phyloP scores from a whole-genome alignment of 2,888 invertebrate species.

The Agriotes lineatus region DNA sequence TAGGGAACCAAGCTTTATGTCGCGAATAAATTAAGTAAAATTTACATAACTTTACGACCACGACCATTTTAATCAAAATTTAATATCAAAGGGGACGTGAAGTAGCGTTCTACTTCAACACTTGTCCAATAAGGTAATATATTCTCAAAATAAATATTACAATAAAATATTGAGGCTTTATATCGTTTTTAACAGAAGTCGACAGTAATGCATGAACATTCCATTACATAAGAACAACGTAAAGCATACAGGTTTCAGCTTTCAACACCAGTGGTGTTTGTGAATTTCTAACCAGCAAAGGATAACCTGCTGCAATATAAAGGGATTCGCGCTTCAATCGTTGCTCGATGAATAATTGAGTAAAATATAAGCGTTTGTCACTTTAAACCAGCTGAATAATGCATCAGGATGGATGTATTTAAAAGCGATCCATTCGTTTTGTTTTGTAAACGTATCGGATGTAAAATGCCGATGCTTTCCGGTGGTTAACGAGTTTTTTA shows the following conservation, averaged over 20 bases:
- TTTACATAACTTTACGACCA: too few relatives aligned
- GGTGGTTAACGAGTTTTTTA: not conserved
- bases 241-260: slow-evolving; percentile 5
- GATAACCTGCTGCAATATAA: not conserved
- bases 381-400: slow-evolving; percentile 13
- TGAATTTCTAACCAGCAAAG: slow-evolving; percentile 2
- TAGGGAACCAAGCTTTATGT: too few relatives aligned
- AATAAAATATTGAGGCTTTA: too few relatives aligned
- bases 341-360: slow-evolving; percentile 12
- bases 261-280: slow-evolving; percentile 8
- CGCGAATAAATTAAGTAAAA: too few relatives aligned
- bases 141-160: too few relatives aligned
- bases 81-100: too few relatives aligned
- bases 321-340: slow-evolving; percentile 19
- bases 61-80: too few relatives aligned
- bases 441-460: slow-evolving; percentile 3
- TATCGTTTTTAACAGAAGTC: not conserved
- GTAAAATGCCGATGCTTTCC: not conserved
- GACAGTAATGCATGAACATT: not conserved
- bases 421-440: not conserved
- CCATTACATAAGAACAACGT: not conserved
- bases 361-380: slow-evolving; percentile 20
- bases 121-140: too few relatives aligned
- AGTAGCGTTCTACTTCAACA: too few relatives aligned
- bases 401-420: slow-evolving; percentile 5